Base-by-base conservation (phyloP, 2,888 invertebrate species). In the Drosophila aldrichi region DNA sequence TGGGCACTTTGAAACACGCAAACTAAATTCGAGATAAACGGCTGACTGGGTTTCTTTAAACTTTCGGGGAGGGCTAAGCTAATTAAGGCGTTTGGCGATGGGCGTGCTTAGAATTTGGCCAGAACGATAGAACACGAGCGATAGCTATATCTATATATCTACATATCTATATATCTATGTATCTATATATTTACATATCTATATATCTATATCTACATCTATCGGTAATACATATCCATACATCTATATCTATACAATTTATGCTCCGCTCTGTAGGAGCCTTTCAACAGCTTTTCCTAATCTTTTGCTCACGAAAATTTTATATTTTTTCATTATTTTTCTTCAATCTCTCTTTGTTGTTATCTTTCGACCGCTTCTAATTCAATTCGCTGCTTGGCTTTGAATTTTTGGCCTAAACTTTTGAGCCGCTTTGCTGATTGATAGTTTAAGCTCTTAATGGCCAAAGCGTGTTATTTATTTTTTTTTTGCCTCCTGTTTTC, bases 361-460 rank as follows among this genome's bases (percentile, higher is more conserved):
- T 59, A n/a, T 18, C 44, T 46, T 69, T 55, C 10, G 38, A 29
- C 32, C 22, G 54, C 29, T 40, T 12, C 51, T 66, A 60, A 78
- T 77, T 77, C 58, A 79, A 64, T 75, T 77, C 60, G 46, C 57
- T 63, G 52, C 38, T 48, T n/a, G 52, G 49, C 57, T 77, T 68
- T 41, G 46, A 60, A 48, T 71, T 59, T 57, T 41, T 34, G 54
- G 49, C 18, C 34, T n/a, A 44, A 58, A 67, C 41, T 77, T 70
- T 69, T 40, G 57, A 77, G 75, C 54, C 46, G 60, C 63, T 76
- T 71, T 55, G 46, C 65, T 36, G 46, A 64, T 64, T 62, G 70
- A 78, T 82, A 80, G 88, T 83, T 88, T 83, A 81, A 86, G 81
- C 84, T 88, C 38, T 88, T 84, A 84, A 84, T 84, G 84, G 88